These are phyloP conservation scores for Acrocephalus kingi DNA, from an alignment of 2,113 vertebrate species.

Conservation along the genomic window DNA sequence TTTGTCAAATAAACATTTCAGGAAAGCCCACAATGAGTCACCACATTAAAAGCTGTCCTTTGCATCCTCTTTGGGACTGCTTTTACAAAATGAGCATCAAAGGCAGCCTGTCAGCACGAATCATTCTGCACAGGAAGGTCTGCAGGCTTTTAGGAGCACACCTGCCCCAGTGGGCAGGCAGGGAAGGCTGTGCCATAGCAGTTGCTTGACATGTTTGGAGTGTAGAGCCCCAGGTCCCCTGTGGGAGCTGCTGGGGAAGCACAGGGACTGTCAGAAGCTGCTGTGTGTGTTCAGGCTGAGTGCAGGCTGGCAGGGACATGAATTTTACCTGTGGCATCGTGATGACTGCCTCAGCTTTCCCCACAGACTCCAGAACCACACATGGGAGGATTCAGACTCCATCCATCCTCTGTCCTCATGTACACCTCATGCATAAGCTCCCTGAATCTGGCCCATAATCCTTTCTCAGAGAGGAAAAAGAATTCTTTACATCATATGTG, in stretches of 20 bases:
- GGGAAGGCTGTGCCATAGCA: too few relatives aligned
- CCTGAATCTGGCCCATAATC: neutral
- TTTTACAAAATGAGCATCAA: neutral
- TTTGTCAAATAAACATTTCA: neutral
- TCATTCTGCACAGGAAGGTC: neutral
- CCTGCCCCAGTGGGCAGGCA: neutral
- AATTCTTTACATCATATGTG: neutral
- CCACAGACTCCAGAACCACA: neutral
- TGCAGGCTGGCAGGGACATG: neutral
- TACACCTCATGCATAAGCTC: neutral
- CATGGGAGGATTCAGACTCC: neutral
- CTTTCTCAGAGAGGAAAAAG: neutral
- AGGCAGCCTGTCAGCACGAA: neutral
- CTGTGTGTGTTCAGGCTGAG: neutral
- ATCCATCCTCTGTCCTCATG: neutral
- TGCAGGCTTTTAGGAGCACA: neutral
- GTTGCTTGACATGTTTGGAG: rapidly evolving
- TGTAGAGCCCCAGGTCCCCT: neutral
- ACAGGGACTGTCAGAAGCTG: neutral
- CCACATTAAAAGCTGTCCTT: neutral
- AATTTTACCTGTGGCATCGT: neutral
- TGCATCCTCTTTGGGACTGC: neutral
- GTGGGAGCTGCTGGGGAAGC: neutral
- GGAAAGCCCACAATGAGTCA: neutral
- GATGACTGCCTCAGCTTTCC: neutral